Base-by-base conservation (phyloP, 2,888 invertebrate genomes). In the Drosophila buzzatii region DNA sequence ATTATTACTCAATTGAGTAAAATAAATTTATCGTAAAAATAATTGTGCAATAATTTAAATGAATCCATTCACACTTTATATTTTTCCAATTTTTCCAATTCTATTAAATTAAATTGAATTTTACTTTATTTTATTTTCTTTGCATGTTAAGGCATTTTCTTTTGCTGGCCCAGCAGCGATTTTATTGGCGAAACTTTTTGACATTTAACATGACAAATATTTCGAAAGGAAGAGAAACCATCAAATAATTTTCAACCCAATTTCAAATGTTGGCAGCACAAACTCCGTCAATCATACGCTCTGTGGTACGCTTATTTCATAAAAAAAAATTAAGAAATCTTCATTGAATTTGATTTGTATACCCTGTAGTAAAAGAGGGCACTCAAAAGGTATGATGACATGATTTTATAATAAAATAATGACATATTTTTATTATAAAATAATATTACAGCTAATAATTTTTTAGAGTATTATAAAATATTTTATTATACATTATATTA, bases 241-340 rank as follows among this genome's bases (percentile, higher is more conserved):
- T 39, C 42, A 44, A 76, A 68, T 47, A 20, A 67, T 68, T 70
- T 67, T 64, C 58, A 81, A 44, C 39, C 33, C n/a, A 67, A 66
- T 42, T 70, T 67, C 37, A 58, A 73, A 53, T 68, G 56, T 57
- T 41, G 60, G 33, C 55, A 42, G 27, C 18, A 33, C 33, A n/a
- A 75, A 77, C 61, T 41, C 55, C 71, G 73, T 73, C 78, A 86
- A 77, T 82, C 84, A 82, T 79, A 70, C 74, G 89, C 79, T 69
- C 57, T 27, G 69, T 66, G 53, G 61, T 42, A 64, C 55, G n/a
- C 27, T 12, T 16, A 27, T 39, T 27, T 37, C n/a, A 41, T 47
- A 59, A 56, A 42, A 53, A 57, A 37, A 55, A 31, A 9, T 5
- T 2, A 27, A 27, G 33, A 2, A 27, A 53, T 59, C 20, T n/a